phyloP scores from a whole-genome alignment of 2,113 vertebrate genomes.

The Leuciscus idus region DNA sequence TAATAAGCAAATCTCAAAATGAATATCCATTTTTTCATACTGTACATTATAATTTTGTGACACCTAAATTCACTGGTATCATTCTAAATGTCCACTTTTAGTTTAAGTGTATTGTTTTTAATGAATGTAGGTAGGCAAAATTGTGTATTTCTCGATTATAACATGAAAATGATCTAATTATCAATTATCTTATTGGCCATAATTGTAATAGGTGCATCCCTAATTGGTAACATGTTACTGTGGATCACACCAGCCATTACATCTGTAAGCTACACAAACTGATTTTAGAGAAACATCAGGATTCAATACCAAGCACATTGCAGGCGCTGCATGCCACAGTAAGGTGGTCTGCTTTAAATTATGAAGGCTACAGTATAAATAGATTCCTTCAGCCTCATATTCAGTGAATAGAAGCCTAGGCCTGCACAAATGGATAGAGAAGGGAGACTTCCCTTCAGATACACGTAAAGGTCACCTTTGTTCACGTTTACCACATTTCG shows the following conservation, averaged over 20 bases:
- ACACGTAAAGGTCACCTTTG: constrained; percentile 51
- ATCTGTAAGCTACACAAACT: constrained; percentile 29
- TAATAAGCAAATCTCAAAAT: too few relatives aligned
- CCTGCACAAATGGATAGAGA: not conserved
- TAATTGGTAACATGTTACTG: not conserved
- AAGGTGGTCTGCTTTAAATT: constrained; percentile 19
- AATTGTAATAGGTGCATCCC: not conserved
- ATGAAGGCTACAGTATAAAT: not conserved
- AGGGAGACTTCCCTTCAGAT: constrained; percentile 23
- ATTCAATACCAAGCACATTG: constrained; percentile 29
- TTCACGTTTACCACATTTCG: constrained; percentile 18
- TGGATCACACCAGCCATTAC: not conserved
- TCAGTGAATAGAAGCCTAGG: not conserved
- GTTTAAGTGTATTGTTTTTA: not conserved
- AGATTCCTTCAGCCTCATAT: not conserved
- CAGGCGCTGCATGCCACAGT: not conserved
- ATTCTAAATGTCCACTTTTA: not conserved
- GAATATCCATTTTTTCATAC: too few relatives aligned
- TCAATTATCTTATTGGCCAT: not conserved
- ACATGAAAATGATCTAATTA: not conserved
- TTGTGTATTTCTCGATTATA: not conserved
- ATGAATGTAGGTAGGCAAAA: not conserved
- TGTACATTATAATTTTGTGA: not conserved
- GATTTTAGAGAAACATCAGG: constrained; percentile 34
- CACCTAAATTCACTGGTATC: not conserved